These are phyloP conservation scores for Oxyura jamaicensis DNA, from an alignment of 2,113 vertebrate species.

Conservation along the genomic window DNA sequence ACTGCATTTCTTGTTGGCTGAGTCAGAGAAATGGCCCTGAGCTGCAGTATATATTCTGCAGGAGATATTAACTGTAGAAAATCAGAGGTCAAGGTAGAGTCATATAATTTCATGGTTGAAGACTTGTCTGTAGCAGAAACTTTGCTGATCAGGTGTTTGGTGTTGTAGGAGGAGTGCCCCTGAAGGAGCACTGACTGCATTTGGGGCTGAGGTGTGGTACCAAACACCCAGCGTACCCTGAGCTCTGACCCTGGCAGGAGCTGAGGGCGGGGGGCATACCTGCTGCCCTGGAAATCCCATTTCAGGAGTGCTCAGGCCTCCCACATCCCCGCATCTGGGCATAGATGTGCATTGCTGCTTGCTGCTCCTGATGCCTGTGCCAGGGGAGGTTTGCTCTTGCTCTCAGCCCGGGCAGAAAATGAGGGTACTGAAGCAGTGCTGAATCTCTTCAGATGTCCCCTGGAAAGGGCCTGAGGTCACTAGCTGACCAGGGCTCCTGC, in stretches of 20 bases:
- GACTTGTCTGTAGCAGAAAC: slow-evolving; percentile 32
- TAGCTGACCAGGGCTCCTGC: neutral
- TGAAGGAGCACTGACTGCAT: rapidly evolving
- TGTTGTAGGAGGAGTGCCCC: slow-evolving; percentile 10
- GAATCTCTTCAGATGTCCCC: neutral
- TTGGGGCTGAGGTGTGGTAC: neutral
- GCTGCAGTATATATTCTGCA: slow-evolving; percentile 47
- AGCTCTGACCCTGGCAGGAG: neutral
- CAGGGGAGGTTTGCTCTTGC: neutral
- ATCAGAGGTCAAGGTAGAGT: slow-evolving; percentile 59
- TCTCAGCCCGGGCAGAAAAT: neutral
- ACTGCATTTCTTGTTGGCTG: neutral
- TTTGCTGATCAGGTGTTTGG: slow-evolving; percentile 30
- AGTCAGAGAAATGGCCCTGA: slow-evolving; percentile 27
- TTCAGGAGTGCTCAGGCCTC: neutral
- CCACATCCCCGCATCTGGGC: neutral
- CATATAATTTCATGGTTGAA: slow-evolving; percentile 71
- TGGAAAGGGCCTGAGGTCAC: rapidly evolving
- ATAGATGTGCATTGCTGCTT: rapidly evolving
- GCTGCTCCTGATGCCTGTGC: neutral
- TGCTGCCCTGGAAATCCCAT: neutral
- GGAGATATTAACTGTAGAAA: slow-evolving; percentile 58
- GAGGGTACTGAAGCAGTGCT: neutral
- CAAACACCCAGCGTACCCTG: rapidly evolving
- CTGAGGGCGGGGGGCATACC: neutral